These are phyloP conservation scores for Subacronicta megacephala DNA, from an alignment of 2,888 invertebrate species.

Conservation along the genomic window DNA sequence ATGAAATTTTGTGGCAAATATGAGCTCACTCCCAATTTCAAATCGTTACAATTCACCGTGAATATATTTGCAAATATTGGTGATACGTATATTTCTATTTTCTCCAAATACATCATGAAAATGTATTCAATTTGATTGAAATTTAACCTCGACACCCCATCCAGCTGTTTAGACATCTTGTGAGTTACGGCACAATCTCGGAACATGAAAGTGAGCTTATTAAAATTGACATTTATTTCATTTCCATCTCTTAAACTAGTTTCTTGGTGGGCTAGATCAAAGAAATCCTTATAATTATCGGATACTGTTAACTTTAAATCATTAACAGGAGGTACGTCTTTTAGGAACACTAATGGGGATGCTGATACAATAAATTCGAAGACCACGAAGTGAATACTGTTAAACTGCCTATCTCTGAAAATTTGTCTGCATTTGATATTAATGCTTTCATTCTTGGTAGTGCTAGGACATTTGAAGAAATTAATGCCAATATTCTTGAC, in stretches of 20 bases:
- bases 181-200: conserved; percentile 63
- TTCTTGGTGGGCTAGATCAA: conserved; percentile 40
- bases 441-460: conserved; percentile 41
- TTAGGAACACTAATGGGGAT: conserved; percentile 60
- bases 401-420: conserved; percentile 59
- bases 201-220: conserved; percentile 56
- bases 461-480: conserved; percentile 60
- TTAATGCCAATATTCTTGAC: conserved; percentile 64
- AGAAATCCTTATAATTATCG: conserved; percentile 62
- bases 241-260: conserved; percentile 5
- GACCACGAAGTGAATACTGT: conserved; percentile 62
- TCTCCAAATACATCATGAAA: conserved; percentile 66
- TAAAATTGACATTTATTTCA: conserved; percentile 43
- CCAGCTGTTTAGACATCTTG: conserved; percentile 55
- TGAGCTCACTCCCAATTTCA: conserved; percentile 54
- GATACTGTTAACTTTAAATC: conserved; percentile 63
- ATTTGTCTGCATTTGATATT: conserved; percentile 51
- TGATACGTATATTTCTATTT: conserved; percentile 63
- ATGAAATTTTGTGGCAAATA: conserved; percentile 60
- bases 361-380: conserved; percentile 61
- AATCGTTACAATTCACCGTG: conserved; percentile 53
- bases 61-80: conserved; percentile 60
- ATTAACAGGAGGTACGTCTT: conserved; percentile 50
- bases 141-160: conserved; percentile 60
- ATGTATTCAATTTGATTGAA: conserved; percentile 65